Percentiles rank a stretch among this genome's conserved stretches.
Conservation (phyloP, 2,113 vertebrate genomes). For the Brachyhypopomus gauderio region DNA sequence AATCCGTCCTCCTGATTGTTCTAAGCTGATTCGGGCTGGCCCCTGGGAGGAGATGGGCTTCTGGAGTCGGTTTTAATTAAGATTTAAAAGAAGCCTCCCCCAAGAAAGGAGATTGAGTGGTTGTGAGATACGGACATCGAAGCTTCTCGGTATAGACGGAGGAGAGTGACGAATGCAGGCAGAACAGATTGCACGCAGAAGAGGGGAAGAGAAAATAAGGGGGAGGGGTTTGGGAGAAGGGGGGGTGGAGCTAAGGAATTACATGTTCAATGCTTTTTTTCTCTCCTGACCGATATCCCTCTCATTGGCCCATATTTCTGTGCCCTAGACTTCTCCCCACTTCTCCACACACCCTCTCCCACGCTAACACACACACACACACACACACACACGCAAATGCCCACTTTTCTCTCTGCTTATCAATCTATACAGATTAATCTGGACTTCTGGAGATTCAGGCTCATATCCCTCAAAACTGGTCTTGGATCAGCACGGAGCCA, state of each 20-base stretch:
- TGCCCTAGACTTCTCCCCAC: background rate
- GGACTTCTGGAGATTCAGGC: conserved; percentile 76
- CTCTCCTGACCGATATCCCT: background rate
- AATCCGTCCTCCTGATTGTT: conserved; percentile 79
- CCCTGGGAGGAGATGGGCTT: conserved; percentile 63
- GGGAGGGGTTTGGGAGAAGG: background rate
- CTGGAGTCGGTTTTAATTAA: conserved; percentile 78
- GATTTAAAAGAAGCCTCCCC: conserved; percentile 76
- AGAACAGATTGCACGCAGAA: conserved; percentile 61
- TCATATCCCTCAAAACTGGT: conserved; percentile 68
- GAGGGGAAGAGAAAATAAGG: background rate
- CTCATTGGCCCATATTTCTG: background rate
- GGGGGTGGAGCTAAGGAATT: background rate
- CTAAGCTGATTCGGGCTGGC: conserved; percentile 77
- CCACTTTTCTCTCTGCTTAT: conserved; percentile 56
- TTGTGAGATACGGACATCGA: conserved; percentile 35
- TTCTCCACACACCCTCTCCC: background rate
- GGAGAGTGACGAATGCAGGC: conserved; percentile 64
- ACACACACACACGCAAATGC: too few species aligned
- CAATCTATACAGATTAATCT: conserved; percentile 76
- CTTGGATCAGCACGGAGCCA: conserved; percentile 70
- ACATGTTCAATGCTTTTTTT: background rate
- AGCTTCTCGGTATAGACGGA: conserved; percentile 57
- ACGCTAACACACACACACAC: conserved; percentile 32
- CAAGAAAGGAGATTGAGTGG: conserved; percentile 72